Base-by-base conservation (phyloP, 2,797 vertebrate species). In the Hypotaenidia okinawae region DNA sequence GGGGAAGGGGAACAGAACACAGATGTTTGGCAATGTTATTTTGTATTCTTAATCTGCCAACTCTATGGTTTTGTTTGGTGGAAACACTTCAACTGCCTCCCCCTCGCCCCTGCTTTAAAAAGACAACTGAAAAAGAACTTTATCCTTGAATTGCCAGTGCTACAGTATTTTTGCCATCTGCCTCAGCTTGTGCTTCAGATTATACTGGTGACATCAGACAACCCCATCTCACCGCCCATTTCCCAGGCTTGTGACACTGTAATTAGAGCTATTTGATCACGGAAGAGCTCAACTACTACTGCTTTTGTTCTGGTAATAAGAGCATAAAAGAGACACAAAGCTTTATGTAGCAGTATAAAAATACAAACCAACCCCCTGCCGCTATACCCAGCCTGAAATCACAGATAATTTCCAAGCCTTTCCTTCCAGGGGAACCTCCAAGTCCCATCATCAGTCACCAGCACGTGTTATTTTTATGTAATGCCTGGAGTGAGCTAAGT, bases 231-330 rank as follows among this genome's bases (percentile, higher is more conserved):
- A 23, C 54, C 57, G 87, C 63, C 81, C 58, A 66, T 72, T 74
- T 90, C 70, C 57, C 57, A 89, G 54, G 70, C 90, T 90, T 95
- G 77, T 64, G 63, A 92, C 96, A 89, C 37, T 76, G 39, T 76
- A 90, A 59, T 93, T 93, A 91, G 1, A 86, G 84, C 37, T 55
- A 54, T 78, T 83, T 77, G 75, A 75, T 87, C 54, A 80, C 10
- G 16, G 84, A 72, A 78, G 58, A 93, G 51, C 68, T 87, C 62
- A 37, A 49, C 74, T 69, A 67, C 32, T 61, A 52, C 52, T 16
- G 64, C 75, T 89, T 92, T 94, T 85, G 54, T 92, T 94, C 75
- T 80, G 51, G 37, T 72, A 89, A 47, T 55, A 84, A 64, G 61
- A 94, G 8, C 64, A 85, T 80, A 84, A 95, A 37, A 85, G 11